These are phyloP conservation scores for Bungarus multicinctus DNA, from an alignment of 2,113 vertebrate species.

Conservation along the genomic window DNA sequence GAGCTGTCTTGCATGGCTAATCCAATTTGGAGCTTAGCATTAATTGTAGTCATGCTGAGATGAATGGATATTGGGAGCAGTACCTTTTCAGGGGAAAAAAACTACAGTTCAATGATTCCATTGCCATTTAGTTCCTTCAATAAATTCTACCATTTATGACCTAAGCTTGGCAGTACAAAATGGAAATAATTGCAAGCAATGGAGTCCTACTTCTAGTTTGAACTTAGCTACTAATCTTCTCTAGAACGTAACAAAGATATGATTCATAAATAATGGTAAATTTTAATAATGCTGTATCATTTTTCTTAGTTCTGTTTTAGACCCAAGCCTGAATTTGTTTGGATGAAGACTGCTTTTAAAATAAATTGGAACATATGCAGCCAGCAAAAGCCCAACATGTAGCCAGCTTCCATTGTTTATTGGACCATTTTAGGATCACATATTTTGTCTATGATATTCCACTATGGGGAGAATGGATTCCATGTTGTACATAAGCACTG, in stretches of 20 bases:
- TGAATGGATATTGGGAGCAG: constrained; percentile 47
- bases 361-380: background rate
- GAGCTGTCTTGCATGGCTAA: constrained; percentile 62
- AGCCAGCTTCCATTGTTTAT: background rate
- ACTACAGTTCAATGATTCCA: background rate
- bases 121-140: background rate
- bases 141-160: background rate
- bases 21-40: constrained; percentile 62
- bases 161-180: background rate
- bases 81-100: constrained; percentile 38
- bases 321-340: background rate
- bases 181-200: background rate
- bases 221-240: background rate
- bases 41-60: constrained; percentile 41
- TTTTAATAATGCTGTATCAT: background rate
- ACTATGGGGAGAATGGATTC: background rate
- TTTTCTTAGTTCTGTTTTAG: background rate
- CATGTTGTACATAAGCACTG: background rate
- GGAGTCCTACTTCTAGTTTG: background rate
- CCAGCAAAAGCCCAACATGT: background rate
- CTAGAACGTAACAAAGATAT: background rate
- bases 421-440: background rate
- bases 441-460: background rate
- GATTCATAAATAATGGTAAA: background rate
- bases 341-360: background rate